Percentiles rank a stretch among this genome's conserved stretches.
Conservation (phyloP, 2,888 invertebrate genomes). For the Lamellibrachia satsuma region DNA sequence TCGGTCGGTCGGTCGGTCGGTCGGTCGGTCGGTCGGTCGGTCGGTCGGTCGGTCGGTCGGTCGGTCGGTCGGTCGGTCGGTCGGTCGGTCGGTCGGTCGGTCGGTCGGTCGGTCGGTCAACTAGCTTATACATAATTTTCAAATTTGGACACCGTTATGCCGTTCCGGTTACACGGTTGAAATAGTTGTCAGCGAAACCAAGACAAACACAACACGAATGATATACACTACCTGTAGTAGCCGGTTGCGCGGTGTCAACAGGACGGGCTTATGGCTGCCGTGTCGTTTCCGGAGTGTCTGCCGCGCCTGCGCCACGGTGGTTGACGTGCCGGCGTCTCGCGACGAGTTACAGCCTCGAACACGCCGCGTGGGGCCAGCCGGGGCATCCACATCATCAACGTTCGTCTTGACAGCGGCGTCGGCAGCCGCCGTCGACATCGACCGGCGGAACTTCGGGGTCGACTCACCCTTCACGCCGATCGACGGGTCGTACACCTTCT, state of each 20-base stretch:
- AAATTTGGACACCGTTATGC: not conserved
- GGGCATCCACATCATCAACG: not conserved
- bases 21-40: no score
- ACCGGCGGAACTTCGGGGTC: not conserved
- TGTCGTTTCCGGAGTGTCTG: conserved; percentile 5
- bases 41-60: no score
- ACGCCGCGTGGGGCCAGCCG: not conserved
- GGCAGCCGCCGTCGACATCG: not conserved
- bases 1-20: no score
- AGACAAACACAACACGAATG: not conserved
- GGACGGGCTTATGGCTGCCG: not conserved
- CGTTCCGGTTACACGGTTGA: not conserved
- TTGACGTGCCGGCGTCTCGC: not conserved
- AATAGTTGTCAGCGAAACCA: not conserved
- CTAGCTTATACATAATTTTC: not conserved
- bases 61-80: no score
- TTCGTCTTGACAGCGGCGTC: not conserved
- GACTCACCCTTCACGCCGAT: not conserved
- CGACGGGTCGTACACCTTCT: not conserved
- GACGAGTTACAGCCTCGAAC: not conserved
- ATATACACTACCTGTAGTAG: not conserved
- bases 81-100: no score
- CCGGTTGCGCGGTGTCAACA: not conserved
- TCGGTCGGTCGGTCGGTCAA: not conserved
- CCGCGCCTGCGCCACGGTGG: not conserved